Evolutionary conservation across 2,888 invertebrate species (phyloP).

Genomic region (Nymphalis c-album): DNA sequence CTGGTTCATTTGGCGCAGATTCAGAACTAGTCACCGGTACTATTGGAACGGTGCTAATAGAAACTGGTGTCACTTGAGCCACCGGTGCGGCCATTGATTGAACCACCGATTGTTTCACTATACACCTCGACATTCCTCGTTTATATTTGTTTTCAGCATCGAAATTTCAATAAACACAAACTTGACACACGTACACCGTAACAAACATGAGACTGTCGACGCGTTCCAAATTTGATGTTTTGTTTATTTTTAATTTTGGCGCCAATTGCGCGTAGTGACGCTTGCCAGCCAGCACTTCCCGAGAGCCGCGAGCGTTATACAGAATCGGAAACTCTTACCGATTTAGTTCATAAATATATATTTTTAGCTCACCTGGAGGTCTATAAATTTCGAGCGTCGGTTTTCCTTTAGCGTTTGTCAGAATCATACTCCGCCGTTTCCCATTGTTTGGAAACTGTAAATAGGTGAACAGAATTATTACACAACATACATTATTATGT

Average conservation of each 20-base stretch:
- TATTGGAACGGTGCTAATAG: constrained; percentile 3
- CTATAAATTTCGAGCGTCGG: constrained; percentile 94
- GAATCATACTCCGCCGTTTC: constrained; percentile 88
- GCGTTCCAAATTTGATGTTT: constrained; percentile 76
- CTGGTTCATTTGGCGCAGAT: constrained; percentile 22
- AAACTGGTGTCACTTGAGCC: constrained; percentile 34
- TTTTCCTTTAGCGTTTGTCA: constrained; percentile 86
- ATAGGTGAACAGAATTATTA: constrained; percentile 29
- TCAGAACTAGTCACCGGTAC: constrained; percentile 22
- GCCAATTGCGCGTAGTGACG: constrained; percentile 67
- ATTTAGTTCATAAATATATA: constrained; percentile 14
- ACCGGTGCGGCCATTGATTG: constrained; percentile 55
- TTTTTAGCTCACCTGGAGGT: constrained; percentile 87
- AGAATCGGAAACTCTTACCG: constrained; percentile 29
- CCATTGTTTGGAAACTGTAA: constrained; percentile 83
- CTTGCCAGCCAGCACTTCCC: constrained; percentile 55
- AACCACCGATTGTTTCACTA: constrained; percentile 72
- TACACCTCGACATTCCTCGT: constrained; percentile 71
- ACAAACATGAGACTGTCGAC: constrained; percentile 77
- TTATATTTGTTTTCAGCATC: constrained; percentile 38
- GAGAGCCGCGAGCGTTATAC: constrained; percentile 19
- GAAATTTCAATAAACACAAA: constrained; percentile 48
- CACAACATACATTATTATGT: constrained; percentile 13
- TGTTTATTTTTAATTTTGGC: constrained; percentile 81
- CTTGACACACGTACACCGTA: constrained; percentile 60